Conservation (phyloP, 2,797 vertebrate genomes). For the Tarsius wallacei region DNA sequence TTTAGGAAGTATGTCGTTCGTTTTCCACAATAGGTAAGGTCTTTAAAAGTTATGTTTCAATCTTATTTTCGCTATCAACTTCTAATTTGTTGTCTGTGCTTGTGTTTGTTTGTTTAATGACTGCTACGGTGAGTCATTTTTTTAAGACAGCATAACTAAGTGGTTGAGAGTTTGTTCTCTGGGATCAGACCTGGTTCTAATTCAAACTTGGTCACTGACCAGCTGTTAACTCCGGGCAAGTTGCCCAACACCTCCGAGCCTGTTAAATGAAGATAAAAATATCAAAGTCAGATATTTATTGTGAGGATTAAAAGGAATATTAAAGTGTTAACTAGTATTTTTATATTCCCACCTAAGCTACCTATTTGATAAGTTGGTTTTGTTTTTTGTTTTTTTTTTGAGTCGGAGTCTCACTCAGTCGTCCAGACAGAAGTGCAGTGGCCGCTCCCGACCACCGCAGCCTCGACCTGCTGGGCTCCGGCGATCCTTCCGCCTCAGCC, state of each 20-base stretch:
- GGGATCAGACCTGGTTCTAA: background rate
- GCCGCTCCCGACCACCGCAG: too few relatives aligned
- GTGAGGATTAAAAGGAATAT: background rate
- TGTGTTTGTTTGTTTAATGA: background rate
- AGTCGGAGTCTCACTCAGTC: too few relatives aligned
- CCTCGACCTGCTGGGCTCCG: too few relatives aligned
- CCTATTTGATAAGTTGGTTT: slow-evolving; percentile 27
- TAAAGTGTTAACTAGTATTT: slow-evolving; percentile 13
- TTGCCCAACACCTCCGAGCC: background rate
- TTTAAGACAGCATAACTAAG: background rate
- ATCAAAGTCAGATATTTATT: slow-evolving; percentile 3
- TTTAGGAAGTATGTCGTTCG: background rate
- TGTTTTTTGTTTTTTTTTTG: too few relatives aligned
- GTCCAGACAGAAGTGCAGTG: too few relatives aligned
- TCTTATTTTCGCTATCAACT: background rate
- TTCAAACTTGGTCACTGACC: background rate
- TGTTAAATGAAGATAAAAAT: slow-evolving; percentile 9
- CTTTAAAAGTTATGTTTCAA: background rate
- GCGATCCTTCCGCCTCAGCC: too few relatives aligned
- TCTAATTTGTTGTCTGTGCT: background rate
- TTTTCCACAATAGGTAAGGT: background rate
- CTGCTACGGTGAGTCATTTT: background rate
- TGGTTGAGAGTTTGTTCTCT: background rate
- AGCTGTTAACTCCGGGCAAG: background rate
- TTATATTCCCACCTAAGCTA: background rate